Conservation (phyloP, 2,113 vertebrate species). For the Panurus biarmicus region DNA sequence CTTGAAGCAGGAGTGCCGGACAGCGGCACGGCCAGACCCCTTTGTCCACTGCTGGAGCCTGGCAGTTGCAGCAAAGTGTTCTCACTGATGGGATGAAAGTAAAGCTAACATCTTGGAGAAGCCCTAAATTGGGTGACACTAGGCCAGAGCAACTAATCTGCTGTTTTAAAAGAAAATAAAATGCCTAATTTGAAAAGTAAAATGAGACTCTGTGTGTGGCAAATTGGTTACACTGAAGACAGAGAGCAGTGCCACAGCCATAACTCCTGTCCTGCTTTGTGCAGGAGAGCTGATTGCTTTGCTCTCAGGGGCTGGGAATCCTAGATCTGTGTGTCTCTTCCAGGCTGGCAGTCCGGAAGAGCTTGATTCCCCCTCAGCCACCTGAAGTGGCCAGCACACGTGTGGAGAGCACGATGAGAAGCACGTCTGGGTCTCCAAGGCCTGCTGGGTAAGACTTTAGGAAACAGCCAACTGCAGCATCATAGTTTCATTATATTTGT, state of each 20-base stretch:
- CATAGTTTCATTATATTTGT: not conserved
- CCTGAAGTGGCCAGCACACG: conserved; percentile 78
- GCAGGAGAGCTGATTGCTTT: not conserved
- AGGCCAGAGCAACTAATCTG: not conserved
- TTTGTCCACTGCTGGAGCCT: not conserved
- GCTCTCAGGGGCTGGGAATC: not conserved
- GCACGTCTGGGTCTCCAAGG: conserved; percentile 86
- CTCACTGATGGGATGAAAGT: not conserved
- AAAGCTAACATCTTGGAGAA: not conserved
- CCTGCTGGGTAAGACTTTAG: conserved; percentile 81
- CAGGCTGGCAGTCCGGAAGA: conserved; percentile 91
- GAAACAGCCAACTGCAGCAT: not conserved
- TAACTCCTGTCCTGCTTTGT: not conserved
- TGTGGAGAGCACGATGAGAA: conserved; percentile 80
- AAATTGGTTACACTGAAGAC: not conserved
- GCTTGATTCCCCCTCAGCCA: conserved; percentile 86
- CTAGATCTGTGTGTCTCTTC: conserved; percentile 16
- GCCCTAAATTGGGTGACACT: not conserved
- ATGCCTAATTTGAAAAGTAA: not conserved
- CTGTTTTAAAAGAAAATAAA: not conserved
- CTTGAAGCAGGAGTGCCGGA: not conserved
- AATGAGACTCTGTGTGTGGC: not conserved
- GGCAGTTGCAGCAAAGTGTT: not conserved
- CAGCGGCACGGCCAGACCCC: not conserved
- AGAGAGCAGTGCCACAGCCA: not conserved